Conservation (phyloP, 1,140 invertebrate genomes). For the Metaphire vulgaris region DNA sequence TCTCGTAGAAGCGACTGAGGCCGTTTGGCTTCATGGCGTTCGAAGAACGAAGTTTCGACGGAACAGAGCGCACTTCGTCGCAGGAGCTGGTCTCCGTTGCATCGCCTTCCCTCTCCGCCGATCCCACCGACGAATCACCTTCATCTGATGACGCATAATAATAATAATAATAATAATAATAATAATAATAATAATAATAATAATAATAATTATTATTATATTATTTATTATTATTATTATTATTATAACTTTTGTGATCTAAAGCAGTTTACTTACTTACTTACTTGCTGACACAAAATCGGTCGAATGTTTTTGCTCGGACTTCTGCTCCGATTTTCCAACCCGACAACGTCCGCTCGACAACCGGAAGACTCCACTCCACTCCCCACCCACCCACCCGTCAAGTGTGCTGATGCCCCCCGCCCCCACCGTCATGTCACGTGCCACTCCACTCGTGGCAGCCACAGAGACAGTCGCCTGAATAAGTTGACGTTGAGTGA, state of each 20-base stretch:
- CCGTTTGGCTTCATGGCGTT: background rate
- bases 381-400: no score
- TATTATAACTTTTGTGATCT: background rate
- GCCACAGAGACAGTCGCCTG: no score
- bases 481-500: no score
- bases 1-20: slow-evolving; percentile 35
- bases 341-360: no score
- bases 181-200: background rate
- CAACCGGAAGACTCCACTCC: no score
- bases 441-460: no score
- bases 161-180: background rate
- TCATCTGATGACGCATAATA: background rate
- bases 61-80: background rate
- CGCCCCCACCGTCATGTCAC: no score
- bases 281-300: no score
- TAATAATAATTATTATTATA: background rate
- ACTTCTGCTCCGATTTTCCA: no score
- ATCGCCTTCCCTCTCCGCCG: background rate
- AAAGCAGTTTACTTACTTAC: no score
- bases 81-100: background rate
- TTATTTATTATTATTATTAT: background rate
- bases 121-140: background rate
- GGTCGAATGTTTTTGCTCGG: no score
- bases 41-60: background rate
- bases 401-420: no score